Base-by-base conservation (phyloP, 2,113 vertebrate genomes). In the Pterocles orientalis region DNA sequence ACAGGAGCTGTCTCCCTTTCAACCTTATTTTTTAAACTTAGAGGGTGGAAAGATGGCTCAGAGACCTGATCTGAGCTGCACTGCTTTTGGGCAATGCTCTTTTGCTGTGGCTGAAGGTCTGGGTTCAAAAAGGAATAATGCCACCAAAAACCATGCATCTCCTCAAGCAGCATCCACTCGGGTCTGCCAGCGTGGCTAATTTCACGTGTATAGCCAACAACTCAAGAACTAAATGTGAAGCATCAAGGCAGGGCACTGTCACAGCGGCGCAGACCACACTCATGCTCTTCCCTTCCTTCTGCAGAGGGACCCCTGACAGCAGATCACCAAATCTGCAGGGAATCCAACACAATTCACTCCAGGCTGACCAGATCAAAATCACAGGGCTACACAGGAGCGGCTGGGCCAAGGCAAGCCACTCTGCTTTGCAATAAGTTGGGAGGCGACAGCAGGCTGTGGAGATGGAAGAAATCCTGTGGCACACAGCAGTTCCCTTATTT, bases 11-110 rank as follows among this genome's bases (percentile, higher is more conserved):
- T 18, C 25, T 57, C 51, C 68, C 26, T 45, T 50, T 29, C 20
- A 23, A 9, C 31, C 31, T 58, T 34, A 41, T 29, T 57, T 61
- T 48, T 71, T 39, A 57, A 41, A 7, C 18, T 71, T 8, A 26
- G 29, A 1, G 0, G n/a, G 70, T 1, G 1, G 33, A 51, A 57
- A 25, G 36, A 17, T 3, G 15, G 33, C 45, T 62, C 1, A 0
- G 56, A 69, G n/a, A 36, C 8, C 18, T 14, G 47, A 47, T 23
- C 10, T 19, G 50, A 34, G n/a, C 56, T 34, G 24, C 8, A 6
- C 29, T 6, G 25, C 34, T 34, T n/a, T 31, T n/a, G 43, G 71
- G 48, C 56, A 41, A 69, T 0, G 1, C 34, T 73, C 2, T 0
- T 36, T 20, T 17, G 16, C 48, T 34, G 56, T 1, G 1, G 62